Evolutionary conservation across 2,797 vertebrate genomes (phyloP), one percentile per base, ranked within the genome.

Genomic region (Darevskia nairensis): DNA sequence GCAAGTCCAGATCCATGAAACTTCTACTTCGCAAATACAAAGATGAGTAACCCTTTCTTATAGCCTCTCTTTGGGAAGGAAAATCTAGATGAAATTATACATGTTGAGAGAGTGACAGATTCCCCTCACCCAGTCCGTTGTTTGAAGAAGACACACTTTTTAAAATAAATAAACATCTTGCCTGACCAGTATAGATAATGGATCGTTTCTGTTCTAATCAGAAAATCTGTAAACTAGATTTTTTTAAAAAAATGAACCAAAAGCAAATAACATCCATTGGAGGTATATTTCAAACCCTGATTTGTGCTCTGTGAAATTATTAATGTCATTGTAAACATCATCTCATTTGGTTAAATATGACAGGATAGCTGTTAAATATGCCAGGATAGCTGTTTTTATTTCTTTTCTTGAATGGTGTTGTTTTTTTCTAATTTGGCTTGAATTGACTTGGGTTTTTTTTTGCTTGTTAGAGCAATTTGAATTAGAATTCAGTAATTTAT

Each of bases 281-380:
- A 76, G 50, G 76, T 81, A 39, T 27, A 66, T 89, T 92, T 91
- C 82, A 92, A 84, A 84, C 79, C 78, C 76, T 81, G 39, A 78
- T 81, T 86, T 61, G 13, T 72, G 80, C 23, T 29, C 2, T 32
- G 35, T 76, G 71, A 86, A 68, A 1, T 1, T 8, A 78, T 89
- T 82, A 88, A 87, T 87, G 41, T 59, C 74, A 75, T 23, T 86
- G 77, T 75, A 90, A 71, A 55, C 35, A 82, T 75, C 19, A 32
- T 88, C 69, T 84, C 76, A 13, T 84, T 32, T 66, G 46, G 32
- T 91, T 80, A 82, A 17, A 21, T 0, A 0, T 32, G 87, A 44
- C 39, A 88, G 59, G 55, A 17, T 39, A 89, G 46, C 59, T 11
- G 46, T 1, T 71, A 35, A 35, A 35, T 35, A 35, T 35, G 35